These are phyloP conservation scores for Rhinogobius similis DNA, from an alignment of 2,113 vertebrate species.

Conservation along the genomic window DNA sequence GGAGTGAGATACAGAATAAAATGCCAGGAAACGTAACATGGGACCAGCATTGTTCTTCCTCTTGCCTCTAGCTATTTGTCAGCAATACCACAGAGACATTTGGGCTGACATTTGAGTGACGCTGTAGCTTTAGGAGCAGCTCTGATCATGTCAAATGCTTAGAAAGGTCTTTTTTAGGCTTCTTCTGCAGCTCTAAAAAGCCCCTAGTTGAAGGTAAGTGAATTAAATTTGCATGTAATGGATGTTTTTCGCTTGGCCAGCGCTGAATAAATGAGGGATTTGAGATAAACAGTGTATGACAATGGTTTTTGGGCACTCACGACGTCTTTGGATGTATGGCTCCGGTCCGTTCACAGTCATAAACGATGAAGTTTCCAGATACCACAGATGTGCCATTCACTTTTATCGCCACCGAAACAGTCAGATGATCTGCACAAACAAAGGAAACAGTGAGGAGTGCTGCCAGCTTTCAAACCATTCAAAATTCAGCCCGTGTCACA, in stretches of 20 bases:
- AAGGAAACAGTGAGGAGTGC: constrained; percentile 36
- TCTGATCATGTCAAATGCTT: constrained; percentile 30
- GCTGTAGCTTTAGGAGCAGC: constrained; percentile 9
- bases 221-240: neutral
- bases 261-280: constrained; percentile 26
- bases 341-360: constrained; percentile 88
- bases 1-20: constrained; percentile 17
- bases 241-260: neutral
- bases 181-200: constrained; percentile 6
- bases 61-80: constrained; percentile 23
- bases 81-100: constrained; percentile 23
- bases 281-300: constrained; percentile 15
- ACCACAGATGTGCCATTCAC: constrained; percentile 87
- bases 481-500: constrained; percentile 37
- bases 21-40: constrained; percentile 19
- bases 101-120: constrained; percentile 23
- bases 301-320: constrained; percentile 78
- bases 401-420: constrained; percentile 82
- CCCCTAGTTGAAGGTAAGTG: neutral
- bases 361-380: constrained; percentile 88
- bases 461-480: constrained; percentile 18
- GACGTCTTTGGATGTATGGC: constrained; percentile 82
- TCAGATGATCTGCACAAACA: constrained; percentile 86
- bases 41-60: constrained; percentile 26
- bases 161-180: constrained; percentile 13